phyloP scores from a whole-genome alignment of 2,113 vertebrate species.

The Eptatretus burgeri region DNA sequence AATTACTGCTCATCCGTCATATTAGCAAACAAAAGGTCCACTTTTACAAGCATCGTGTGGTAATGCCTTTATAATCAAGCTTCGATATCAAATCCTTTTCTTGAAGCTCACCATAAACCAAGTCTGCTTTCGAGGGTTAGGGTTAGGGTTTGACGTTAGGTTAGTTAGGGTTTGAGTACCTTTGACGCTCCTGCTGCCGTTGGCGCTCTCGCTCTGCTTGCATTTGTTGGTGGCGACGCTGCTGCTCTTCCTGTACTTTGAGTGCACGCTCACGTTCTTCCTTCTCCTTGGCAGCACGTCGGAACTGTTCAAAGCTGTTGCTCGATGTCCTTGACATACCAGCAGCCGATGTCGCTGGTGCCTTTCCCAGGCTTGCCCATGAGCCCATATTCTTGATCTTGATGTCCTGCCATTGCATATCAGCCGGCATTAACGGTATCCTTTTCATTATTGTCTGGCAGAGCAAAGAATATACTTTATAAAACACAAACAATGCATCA shows the following conservation, averaged over 20 bases:
- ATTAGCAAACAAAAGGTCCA: no score
- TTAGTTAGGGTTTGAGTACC: constrained; percentile 12
- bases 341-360: constrained; percentile 14
- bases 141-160: not conserved
- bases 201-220: constrained; percentile 15
- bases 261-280: constrained; percentile 22
- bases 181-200: constrained; percentile 12
- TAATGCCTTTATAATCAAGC: not conserved
- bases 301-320: constrained; percentile 46
- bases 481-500: not conserved
- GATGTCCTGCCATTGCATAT: constrained; percentile 21
- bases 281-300: constrained; percentile 36
- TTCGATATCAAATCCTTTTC: not conserved
- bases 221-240: constrained; percentile 17
- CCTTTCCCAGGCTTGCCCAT: constrained; percentile 40
- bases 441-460: not conserved
- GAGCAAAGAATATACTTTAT: not conserved
- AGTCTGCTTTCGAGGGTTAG: no score
- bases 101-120: not conserved
- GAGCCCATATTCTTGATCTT: constrained; percentile 31
- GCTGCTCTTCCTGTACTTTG: constrained; percentile 12
- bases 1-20: no score
- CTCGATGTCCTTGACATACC: constrained; percentile 29
- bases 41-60: no score
- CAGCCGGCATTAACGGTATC: no score